Percentiles rank a stretch among this genome's conserved stretches.
These are phyloP conservation scores for Erebia ligea DNA, from an alignment of 2,888 invertebrate species.

Conservation along the genomic window DNA sequence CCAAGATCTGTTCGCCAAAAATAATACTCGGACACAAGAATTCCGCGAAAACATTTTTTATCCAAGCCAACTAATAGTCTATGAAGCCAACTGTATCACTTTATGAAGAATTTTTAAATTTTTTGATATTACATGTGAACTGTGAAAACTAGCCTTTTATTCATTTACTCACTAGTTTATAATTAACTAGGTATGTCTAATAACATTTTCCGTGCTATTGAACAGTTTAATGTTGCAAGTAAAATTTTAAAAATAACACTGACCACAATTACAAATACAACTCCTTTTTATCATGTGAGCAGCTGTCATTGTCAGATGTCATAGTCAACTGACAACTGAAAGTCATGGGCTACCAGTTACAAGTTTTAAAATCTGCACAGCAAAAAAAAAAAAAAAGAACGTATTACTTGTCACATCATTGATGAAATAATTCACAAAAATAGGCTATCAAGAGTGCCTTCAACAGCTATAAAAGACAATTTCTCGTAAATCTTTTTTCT, in stretches of 20 bases:
- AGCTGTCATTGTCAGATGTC: slow-evolving; percentile 13
- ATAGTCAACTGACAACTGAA: neutral
- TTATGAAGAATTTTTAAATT: neutral
- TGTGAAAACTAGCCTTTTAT: neutral
- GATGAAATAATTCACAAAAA: too few species aligned
- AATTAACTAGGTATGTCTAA: slow-evolving; percentile 14
- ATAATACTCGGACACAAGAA: slow-evolving; percentile 54
- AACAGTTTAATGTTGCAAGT: slow-evolving; percentile 6
- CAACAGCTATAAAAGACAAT: too few species aligned
- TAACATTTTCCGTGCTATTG: neutral
- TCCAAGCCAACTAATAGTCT: too few species aligned
- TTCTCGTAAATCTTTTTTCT: too few species aligned
- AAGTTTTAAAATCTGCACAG: neutral
- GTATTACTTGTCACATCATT: too few species aligned
- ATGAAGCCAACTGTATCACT: neutral
- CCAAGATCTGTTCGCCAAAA: slow-evolving; percentile 58
- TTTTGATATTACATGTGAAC: slow-evolving; percentile 29
- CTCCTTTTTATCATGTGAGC: slow-evolving; percentile 15
- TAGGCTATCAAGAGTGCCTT: too few species aligned
- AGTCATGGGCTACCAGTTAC: neutral
- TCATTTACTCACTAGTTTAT: slow-evolving; percentile 3
- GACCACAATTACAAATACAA: slow-evolving; percentile 17
- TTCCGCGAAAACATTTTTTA: slow-evolving; percentile 59
- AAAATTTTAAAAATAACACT: slow-evolving; percentile 17
- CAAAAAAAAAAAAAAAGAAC: too few species aligned